Conservation (phyloP, 2,797 vertebrate species). For the Myotis planiceps region DNA sequence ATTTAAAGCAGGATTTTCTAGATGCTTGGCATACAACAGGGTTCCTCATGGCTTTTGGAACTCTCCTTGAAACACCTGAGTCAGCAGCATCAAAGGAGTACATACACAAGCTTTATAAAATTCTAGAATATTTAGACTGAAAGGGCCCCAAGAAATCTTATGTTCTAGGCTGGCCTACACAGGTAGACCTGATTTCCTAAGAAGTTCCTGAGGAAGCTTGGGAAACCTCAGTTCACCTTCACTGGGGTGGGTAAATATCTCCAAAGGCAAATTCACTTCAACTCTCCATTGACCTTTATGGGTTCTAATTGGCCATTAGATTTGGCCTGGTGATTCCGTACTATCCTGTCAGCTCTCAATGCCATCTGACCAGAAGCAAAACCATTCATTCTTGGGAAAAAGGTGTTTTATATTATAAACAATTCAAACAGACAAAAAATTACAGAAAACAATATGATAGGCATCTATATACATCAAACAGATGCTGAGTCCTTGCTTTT, state of each 20-base stretch:
- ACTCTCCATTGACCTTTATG: background rate
- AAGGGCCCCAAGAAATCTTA: background rate
- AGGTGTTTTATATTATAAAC: conserved; percentile 8
- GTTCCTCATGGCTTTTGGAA: background rate
- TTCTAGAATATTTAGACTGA: conserved; percentile 48
- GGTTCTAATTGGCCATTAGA: background rate
- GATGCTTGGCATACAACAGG: background rate
- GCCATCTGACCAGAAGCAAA: conserved; percentile 13
- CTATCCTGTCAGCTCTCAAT: background rate
- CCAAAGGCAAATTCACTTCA: background rate
- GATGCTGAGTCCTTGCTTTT: conserved; percentile 7
- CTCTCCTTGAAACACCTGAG: conserved; percentile 38
- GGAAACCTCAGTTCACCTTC: background rate
- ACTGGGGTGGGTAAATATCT: background rate
- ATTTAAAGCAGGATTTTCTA: conserved; percentile 60
- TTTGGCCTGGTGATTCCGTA: background rate
- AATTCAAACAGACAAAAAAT: conserved; percentile 2
- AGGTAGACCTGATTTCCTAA: conserved; percentile 7
- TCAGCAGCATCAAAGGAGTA: background rate
- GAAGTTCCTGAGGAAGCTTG: background rate
- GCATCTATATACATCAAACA: background rate
- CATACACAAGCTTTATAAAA: background rate
- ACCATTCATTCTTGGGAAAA: background rate
- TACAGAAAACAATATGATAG: background rate
- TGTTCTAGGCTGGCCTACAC: background rate